phyloP scores from a whole-genome alignment of 2,888 invertebrate species.

The Drosophila acutilabella region DNA sequence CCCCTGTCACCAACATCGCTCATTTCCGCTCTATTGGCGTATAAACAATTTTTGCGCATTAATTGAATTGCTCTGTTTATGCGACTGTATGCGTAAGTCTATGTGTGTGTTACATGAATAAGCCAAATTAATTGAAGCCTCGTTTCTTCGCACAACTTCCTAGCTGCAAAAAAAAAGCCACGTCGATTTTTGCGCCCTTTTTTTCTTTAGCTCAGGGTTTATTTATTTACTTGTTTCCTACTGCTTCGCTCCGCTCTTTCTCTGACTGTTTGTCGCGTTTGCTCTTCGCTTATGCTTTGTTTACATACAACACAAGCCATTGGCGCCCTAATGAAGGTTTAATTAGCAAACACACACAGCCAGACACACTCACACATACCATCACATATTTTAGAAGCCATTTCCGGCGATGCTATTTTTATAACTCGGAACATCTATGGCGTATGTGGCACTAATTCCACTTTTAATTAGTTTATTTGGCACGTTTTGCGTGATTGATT shows the following conservation, averaged over 20 bases:
- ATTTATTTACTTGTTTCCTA: constrained; percentile 41
- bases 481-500: constrained; percentile 67
- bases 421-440: constrained; percentile 15
- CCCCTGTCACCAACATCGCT: constrained; percentile 28
- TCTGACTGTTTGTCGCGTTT: not conserved
- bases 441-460: constrained; percentile 62
- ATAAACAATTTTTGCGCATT: constrained; percentile 78
- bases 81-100: constrained; percentile 23
- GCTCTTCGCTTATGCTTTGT: constrained; percentile 43
- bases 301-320: constrained; percentile 64
- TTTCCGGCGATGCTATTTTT: constrained; percentile 47
- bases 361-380: constrained; percentile 19
- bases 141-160: constrained; percentile 56
- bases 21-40: constrained; percentile 75
- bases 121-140: constrained; percentile 75
- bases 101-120: constrained; percentile 63
- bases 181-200: constrained; percentile 49
- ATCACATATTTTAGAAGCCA: constrained; percentile 46
- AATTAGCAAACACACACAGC: constrained; percentile 67
- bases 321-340: constrained; percentile 71
- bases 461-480: constrained; percentile 75
- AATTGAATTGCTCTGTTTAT: constrained; percentile 64
- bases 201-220: constrained; percentile 41
- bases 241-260: constrained; percentile 1
- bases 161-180: constrained; percentile 22